A percentile compares a stretch with the other conserved stretches of the same genome.
Evolutionary conservation across 2,797 vertebrate genomes (phyloP).

Genomic region (Helostoma temminkii): DNA sequence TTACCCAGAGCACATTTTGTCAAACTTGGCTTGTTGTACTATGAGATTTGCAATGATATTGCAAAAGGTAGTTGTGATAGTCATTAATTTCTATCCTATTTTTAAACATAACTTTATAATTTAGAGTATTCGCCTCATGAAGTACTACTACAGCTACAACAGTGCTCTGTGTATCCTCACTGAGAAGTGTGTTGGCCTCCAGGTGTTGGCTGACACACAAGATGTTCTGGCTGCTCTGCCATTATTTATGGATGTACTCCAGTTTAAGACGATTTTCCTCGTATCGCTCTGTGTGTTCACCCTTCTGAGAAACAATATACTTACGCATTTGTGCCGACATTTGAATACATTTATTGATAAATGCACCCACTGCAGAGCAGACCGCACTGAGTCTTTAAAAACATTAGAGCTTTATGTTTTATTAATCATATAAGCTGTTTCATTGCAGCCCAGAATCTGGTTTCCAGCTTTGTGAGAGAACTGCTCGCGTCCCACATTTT

Average conservation of each 20-base stretch:
- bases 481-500: slow-evolving; percentile 55
- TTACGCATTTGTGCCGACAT: slow-evolving; percentile 46
- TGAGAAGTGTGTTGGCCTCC: slow-evolving; percentile 44
- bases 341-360: slow-evolving; percentile 61
- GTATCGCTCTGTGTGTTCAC: slow-evolving; percentile 42
- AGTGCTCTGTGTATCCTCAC: slow-evolving; percentile 21
- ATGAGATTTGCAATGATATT: neutral
- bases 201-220: slow-evolving; percentile 50
- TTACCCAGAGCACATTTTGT: neutral
- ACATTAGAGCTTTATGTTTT: slow-evolving; percentile 59
- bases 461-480: slow-evolving; percentile 49
- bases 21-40: neutral
- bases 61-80: slow-evolving; percentile 5
- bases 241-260: slow-evolving; percentile 66
- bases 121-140: neutral
- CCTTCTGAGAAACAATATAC: slow-evolving; percentile 54
- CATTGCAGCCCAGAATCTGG: slow-evolving; percentile 38
- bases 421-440: slow-evolving; percentile 62
- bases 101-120: neutral
- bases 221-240: slow-evolving; percentile 46
- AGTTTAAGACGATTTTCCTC: slow-evolving; percentile 51
- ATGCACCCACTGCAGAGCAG: slow-evolving; percentile 17
- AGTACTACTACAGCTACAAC: slow-evolving; percentile 9
- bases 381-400: slow-evolving; percentile 54
- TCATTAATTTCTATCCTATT: neutral